Evolutionary conservation across 2,888 invertebrate species (phyloP), one percentile per base, ranked within the genome.

Genomic region (Papilio demoleus): DNA sequence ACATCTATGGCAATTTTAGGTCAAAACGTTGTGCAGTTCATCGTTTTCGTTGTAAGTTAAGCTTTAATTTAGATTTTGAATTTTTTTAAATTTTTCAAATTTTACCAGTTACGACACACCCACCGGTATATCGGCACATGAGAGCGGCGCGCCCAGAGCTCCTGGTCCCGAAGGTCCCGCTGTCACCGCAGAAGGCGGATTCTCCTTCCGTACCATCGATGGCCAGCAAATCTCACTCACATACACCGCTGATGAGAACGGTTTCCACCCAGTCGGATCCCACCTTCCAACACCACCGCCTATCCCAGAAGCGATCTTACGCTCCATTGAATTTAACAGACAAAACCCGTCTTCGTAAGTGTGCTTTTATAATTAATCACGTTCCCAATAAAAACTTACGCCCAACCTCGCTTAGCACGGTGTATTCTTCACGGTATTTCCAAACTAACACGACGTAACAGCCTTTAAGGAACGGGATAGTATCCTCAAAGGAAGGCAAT

Each of bases 201-300:
- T 93, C 87, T 94, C 94, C 19, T 95, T 94, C 85, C 94, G 94
- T 17, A 93, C 95, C 1, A 95, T 95, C 1, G 95, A 95, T 76
- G 95, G 95, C 53, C 93, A 94, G 76, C 92, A 94, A 74, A 93
- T 95, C 77, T 93, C 94, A 11, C 85, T 95, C 67, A 93, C 94
- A 2, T 96, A 96, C 87, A 93, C 94, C 40, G 95, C 96, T 27
- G 96, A 96, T 77, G 95, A 96, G 82, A 95, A 95, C 77, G 95
- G 95, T 65, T 95, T 95, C 88, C 94, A 94, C 77, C 94, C 95
- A 17, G 91, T 86, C 71, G 94, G 94, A 14, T 91, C 93, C 0
- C 94, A 94, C 77, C 84, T 94, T 45, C 94, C 94, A 8, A 94
- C 94, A 0, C 92, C 94, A 0, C 94, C 94, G 0, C 94, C 94